phyloP scores from a whole-genome alignment of 2,888 invertebrate genomes.

The Nysson spinosus region DNA sequence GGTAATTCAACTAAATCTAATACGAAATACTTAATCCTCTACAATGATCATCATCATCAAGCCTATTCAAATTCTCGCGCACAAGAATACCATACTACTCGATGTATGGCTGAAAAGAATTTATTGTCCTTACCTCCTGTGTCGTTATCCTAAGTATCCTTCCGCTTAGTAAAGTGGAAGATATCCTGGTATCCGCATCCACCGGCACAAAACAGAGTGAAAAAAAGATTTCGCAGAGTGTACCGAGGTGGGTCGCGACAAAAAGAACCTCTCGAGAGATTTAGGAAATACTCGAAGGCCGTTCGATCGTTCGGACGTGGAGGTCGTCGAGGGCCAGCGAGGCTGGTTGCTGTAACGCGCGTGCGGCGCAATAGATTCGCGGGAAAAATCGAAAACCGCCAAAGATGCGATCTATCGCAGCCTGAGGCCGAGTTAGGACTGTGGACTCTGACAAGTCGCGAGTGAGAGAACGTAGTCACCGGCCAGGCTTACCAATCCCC shows the following conservation, averaged over 20 bases:
- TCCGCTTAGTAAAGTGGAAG: no score
- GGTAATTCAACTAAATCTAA: not conserved
- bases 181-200: constrained; percentile 7
- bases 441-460: constrained; percentile 66
- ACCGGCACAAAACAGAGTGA: constrained; percentile 10
- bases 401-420: constrained; percentile 74
- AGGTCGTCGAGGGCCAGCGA: constrained; percentile 4
- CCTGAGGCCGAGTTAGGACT: constrained; percentile 76
- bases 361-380: constrained; percentile 34
- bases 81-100: not conserved
- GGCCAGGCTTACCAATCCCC: constrained; percentile 52
- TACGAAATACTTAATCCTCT: not conserved
- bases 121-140: not conserved
- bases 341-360: constrained; percentile 21
- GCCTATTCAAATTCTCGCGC: not conserved
- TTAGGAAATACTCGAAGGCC: not conserved
- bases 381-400: constrained; percentile 62
- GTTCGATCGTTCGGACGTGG: not conserved
- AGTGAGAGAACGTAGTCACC: constrained; percentile 46
- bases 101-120: not conserved
- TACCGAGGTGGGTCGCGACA: not conserved
- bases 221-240: no score
- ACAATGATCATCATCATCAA: not conserved
- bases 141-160: not conserved
- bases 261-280: not conserved